phyloP scores from a whole-genome alignment of 2,888 invertebrate genomes.

The Lissocephala sabroskyi region DNA sequence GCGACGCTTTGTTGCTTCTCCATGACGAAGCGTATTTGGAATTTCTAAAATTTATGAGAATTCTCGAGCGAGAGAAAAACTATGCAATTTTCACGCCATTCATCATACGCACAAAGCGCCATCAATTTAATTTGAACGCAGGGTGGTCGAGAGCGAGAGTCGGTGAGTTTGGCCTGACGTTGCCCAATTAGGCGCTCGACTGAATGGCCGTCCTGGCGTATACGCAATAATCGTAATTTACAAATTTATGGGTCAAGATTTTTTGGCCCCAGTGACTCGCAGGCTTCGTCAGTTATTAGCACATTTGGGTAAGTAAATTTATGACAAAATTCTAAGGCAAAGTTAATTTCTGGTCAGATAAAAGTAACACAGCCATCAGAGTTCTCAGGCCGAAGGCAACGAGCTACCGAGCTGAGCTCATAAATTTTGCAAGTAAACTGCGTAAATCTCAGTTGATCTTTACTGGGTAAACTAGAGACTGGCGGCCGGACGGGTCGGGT shows the following conservation, averaged over 20 bases:
- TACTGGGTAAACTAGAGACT: neutral
- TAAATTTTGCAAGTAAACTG: constrained; percentile 40
- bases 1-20: too few relatives aligned
- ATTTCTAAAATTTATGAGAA: too few relatives aligned
- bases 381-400: constrained; percentile 2
- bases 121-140: too few relatives aligned
- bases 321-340: constrained; percentile 26
- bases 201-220: neutral
- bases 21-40: too few relatives aligned
- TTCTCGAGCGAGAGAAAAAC: too few relatives aligned
- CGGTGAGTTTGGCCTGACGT: too few relatives aligned
- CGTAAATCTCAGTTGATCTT: constrained; percentile 37
- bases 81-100: constrained; percentile 4
- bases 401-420: constrained; percentile 18
- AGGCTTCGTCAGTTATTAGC: constrained; percentile 16
- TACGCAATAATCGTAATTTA: constrained; percentile 6
- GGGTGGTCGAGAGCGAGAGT: too few relatives aligned
- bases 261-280: neutral
- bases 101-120: too few relatives aligned
- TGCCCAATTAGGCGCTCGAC: too few relatives aligned
- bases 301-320: constrained; percentile 28
- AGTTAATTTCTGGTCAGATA: constrained; percentile 36
- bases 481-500: neutral
- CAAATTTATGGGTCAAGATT: constrained; percentile 1
- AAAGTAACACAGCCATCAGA: constrained; percentile 37